Percentiles rank a stretch among this genome's conserved stretches.
Evolutionary conservation across 2,888 invertebrate species (phyloP).

Genomic region (Cryptophagus acutangulus): DNA sequence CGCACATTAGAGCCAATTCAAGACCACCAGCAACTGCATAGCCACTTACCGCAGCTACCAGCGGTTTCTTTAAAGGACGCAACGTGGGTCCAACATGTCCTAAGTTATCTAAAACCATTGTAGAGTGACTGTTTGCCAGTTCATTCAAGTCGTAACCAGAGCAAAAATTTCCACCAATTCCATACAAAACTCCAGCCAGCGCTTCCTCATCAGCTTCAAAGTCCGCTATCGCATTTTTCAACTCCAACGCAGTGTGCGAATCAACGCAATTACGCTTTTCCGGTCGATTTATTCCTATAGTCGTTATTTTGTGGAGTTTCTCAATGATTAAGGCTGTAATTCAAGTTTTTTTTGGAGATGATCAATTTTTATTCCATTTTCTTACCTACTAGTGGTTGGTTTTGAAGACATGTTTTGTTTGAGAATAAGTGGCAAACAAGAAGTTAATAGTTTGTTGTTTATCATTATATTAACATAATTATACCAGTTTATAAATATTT

Average conservation of each 20-base stretch:
- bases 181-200: slow-evolving; percentile 75
- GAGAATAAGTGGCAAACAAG: too few relatives aligned
- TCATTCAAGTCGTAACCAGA: slow-evolving; percentile 86
- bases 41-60: slow-evolving; percentile 86
- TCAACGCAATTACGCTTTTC: slow-evolving; percentile 80
- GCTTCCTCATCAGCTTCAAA: slow-evolving; percentile 75
- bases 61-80: slow-evolving; percentile 73
- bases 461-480: too few relatives aligned
- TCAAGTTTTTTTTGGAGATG: too few relatives aligned
- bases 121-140: slow-evolving; percentile 47
- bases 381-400: too few relatives aligned
- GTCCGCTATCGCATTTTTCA: slow-evolving; percentile 66
- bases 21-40: slow-evolving; percentile 89
- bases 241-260: slow-evolving; percentile 59
- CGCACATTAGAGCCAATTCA: slow-evolving; percentile 87
- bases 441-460: too few relatives aligned
- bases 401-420: too few relatives aligned
- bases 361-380: too few relatives aligned
- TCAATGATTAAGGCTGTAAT: slow-evolving; percentile 45
- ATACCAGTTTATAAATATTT: too few relatives aligned
- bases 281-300: slow-evolving; percentile 85
- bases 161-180: slow-evolving; percentile 91
- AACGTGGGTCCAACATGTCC: not conserved
- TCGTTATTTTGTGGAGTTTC: slow-evolving; percentile 61
- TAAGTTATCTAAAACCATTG: too few relatives aligned